Evolutionary conservation across 2,888 invertebrate genomes (phyloP), one percentile per base, ranked within the genome.

Genomic region (Drosophila borealis): DNA sequence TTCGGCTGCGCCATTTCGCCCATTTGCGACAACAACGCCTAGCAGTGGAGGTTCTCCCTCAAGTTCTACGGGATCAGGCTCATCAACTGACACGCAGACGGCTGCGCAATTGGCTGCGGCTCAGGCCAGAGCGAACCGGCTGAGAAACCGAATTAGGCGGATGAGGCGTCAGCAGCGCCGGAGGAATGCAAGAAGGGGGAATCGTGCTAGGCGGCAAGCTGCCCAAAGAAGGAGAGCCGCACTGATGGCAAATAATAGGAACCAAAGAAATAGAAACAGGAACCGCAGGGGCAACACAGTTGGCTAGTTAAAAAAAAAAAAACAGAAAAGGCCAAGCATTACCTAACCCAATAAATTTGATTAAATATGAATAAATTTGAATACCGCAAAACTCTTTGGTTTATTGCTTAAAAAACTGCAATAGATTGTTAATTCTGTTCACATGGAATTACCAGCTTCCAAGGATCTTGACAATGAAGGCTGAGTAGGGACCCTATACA

Each of bases 1-100:
- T 14, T 66, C 1, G 33, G 51, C 21, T 68, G 41, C 19, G 69
- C 48, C 53, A 5, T 68, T 21, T 33, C 68, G 68, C 53, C 51
- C n/a, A 44, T 68, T 11, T 29, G 29, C 8, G 29, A 29, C 29
- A 29, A 8, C 29, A 29, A 2, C 29, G 29, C 8, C 29, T 29
- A 29, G 29, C 29, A 29, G 29, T 29, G 29, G 29, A 29, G 8
- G 29, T 29, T 29, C 29, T 8, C 29, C 29, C 6, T 8, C 29
- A 29, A 29, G 29, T 2, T 29, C 29, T 8, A 29, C 29, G 29
- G 29, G 29, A 29, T 29, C 29, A 8, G 8, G 29, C 29, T 29
- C 29, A 29, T 29, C 29, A 29, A 29, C 13, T 3, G 36, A 13
- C 4, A 11, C 34, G 11, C 4, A 36, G 11, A 36, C 36, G 13